These are phyloP conservation scores for Eupristina koningsbergeri DNA, from an alignment of 1,140 invertebrate species.

Conservation along the genomic window DNA sequence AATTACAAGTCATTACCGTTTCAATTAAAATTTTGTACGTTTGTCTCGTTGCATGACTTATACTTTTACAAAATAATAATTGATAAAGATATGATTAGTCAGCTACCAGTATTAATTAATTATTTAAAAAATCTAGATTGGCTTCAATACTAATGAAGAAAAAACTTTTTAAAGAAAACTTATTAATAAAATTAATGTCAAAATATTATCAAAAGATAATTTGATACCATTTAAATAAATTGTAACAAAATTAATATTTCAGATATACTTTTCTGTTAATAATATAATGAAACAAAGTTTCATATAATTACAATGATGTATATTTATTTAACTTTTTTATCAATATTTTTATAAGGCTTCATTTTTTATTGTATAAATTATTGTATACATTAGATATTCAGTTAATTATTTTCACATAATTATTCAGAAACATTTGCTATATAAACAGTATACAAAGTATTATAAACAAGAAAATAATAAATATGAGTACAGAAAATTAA, in stretches of 20 bases:
- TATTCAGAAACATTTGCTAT: no score
- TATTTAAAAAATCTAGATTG: not conserved
- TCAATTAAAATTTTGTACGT: not conserved
- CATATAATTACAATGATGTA: no score
- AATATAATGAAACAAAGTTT: no score
- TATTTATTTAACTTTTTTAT: no score
- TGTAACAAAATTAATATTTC: not conserved
- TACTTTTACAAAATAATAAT: not conserved
- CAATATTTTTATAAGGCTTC: no score
- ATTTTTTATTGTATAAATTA: no score
- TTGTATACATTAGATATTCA: no score
- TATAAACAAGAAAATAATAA: no score
- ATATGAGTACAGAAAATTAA: no score
- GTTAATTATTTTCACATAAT: no score
- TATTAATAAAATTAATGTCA: no score
- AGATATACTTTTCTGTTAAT: not conserved
- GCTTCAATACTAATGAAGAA: not conserved
- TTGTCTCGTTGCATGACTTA: not conserved
- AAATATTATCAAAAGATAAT: not conserved
- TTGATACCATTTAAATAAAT: not conserved
- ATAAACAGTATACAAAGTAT: no score
- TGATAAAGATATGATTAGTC: not conserved
- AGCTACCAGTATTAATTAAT: not conserved
- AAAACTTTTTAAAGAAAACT: not conserved
- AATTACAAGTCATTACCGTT: not conserved